Evolutionary conservation across 2,797 vertebrate genomes (phyloP).

Genomic region (Leptoclinus maculatus): DNA sequence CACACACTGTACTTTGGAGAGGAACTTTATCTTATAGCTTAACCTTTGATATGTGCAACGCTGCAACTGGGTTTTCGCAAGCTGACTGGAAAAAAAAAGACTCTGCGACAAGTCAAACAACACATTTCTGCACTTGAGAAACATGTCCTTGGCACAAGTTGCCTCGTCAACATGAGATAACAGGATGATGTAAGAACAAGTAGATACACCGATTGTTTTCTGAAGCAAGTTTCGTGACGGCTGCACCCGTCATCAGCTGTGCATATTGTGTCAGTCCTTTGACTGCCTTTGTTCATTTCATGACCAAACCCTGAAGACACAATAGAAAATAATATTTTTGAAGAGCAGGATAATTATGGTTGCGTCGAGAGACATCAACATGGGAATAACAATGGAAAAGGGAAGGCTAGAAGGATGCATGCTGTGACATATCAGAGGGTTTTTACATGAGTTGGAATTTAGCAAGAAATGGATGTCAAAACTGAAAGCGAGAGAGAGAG

Average conservation of each 20-base stretch:
- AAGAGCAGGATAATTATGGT: conserved; percentile 75
- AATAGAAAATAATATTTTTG: conserved; percentile 69
- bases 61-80: background rate
- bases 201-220: conserved; percentile 39
- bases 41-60: background rate
- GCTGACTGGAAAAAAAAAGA: background rate
- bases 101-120: background rate
- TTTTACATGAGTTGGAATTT: conserved; percentile 48
- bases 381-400: conserved; percentile 54
- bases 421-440: conserved; percentile 62
- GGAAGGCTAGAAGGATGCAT: conserved; percentile 50
- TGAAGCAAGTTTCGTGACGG: conserved; percentile 34
- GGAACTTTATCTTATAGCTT: background rate
- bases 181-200: conserved; percentile 38
- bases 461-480: conserved; percentile 57
- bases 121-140: conserved; percentile 6
- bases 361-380: conserved; percentile 60
- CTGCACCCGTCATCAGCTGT: conserved; percentile 49
- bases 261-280: conserved; percentile 58
- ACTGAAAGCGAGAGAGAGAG: background rate
- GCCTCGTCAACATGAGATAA: conserved; percentile 22
- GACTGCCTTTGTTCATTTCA: conserved; percentile 71
- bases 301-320: conserved; percentile 61
- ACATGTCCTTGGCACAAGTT: background rate
- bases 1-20: background rate